Evolutionary conservation across 2,888 invertebrate species (phyloP), one percentile per base, ranked within the genome.

Genomic region (Xanthorhoe designata): DNA sequence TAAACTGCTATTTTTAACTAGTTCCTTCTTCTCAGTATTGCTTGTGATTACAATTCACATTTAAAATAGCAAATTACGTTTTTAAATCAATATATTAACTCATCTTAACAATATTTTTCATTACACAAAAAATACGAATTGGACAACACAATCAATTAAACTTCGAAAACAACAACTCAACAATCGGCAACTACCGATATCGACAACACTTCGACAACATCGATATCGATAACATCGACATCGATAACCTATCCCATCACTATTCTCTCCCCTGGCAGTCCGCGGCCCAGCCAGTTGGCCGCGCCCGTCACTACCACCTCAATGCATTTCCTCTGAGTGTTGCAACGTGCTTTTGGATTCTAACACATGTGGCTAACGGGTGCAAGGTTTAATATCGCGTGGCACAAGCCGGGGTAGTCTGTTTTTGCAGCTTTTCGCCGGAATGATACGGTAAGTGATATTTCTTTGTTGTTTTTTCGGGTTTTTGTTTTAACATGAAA

Each of bases 371-470:
- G 89, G 92, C 89, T 78, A 77, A 84, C 81, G 72, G 89, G 88
- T 74, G 87, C 89, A 89, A 86, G 89, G 87, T 92, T 90, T 82
- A 84, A 88, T 85, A 89, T 86, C 72, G 92, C 90, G 86, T 92
- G 92, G 92, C 91, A 89, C 76, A 90, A 90, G 89, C 92, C 92
- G 76, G 92, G 91, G 84, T 92, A 92, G 91, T 83, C 86, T 72
- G 75, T 78, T 79, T 79, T 79, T 75, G 74, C 76, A 81, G 78
- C 75, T 79, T 86, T 83, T 87, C 86, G 88, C 77, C 86, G 88
- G 81, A 89, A 92, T 92, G 92, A 88, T 82, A 90, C 86, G 92
- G 92, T 92, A 72, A 91, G 92, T 89, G 13, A 13, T 0, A 68
- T 61, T 73, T 79, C 72, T 64, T 61, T 58, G 54, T 64, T 65